These are phyloP conservation scores for Sebastes umbrosus DNA, from an alignment of 2,797 vertebrate genomes.

Conservation along the genomic window DNA sequence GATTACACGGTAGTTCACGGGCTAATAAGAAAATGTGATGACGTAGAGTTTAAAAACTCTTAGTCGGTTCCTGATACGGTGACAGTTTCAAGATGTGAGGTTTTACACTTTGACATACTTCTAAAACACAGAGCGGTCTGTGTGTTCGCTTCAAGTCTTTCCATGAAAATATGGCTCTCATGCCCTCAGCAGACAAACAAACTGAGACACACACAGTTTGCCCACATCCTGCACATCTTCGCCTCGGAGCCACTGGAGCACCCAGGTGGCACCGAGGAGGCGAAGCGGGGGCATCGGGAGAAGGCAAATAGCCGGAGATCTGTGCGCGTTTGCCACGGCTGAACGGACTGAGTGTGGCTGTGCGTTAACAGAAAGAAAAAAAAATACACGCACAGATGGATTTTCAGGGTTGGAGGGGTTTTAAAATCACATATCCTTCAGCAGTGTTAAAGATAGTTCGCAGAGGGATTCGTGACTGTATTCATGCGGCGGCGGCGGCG, in stretches of 20 bases:
- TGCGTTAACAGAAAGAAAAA: constrained; percentile 37
- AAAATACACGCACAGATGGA: constrained; percentile 75
- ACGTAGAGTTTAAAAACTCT: neutral
- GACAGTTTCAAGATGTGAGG: constrained; percentile 6
- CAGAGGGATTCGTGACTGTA: neutral
- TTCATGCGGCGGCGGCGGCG: neutral
- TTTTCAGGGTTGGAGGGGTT: constrained; percentile 31
- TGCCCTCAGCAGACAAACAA: constrained; percentile 63
- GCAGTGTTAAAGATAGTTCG: constrained; percentile 44
- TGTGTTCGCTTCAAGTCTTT: constrained; percentile 42
- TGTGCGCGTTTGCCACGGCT: constrained; percentile 68
- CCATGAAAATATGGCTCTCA: constrained; percentile 59
- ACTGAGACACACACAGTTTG: constrained; percentile 14
- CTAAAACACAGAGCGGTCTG: neutral
- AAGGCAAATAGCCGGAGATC: constrained; percentile 58
- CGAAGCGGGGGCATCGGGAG: constrained; percentile 59
- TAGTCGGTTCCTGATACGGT: neutral
- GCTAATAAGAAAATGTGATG: neutral
- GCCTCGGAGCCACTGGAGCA: constrained; percentile 73
- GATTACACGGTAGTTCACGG: neutral
- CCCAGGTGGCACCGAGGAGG: constrained; percentile 78
- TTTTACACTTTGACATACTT: neutral
- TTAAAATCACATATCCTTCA: constrained; percentile 53
- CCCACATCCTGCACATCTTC: constrained; percentile 64
- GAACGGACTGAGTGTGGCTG: constrained; percentile 62